Evolutionary conservation across 2,113 vertebrate genomes (phyloP).

Genomic region (Hystrix brachyura): DNA sequence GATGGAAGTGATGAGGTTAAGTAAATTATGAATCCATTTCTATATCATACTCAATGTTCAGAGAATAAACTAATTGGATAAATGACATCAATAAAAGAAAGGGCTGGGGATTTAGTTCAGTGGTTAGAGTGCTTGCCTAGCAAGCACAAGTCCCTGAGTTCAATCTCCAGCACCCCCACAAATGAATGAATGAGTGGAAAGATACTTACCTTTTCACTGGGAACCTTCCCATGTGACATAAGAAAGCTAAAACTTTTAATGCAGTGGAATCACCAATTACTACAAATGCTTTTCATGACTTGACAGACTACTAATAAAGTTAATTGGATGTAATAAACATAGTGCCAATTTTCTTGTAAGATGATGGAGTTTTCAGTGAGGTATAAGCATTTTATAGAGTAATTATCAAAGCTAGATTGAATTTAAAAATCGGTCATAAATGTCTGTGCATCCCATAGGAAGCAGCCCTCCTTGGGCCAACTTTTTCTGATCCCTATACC

Average conservation of each 20-base stretch:
- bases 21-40: neutral
- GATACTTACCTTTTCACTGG: constrained; percentile 27
- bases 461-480: neutral
- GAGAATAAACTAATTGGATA: constrained; percentile 33
- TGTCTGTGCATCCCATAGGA: neutral
- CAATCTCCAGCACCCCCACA: too few relatives aligned
- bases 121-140: too few relatives aligned
- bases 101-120: too few relatives aligned
- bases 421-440: neutral
- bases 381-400: constrained; percentile 52
- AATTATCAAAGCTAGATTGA: constrained; percentile 30
- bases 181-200: neutral
- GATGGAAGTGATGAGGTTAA: neutral
- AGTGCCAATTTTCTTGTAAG: constrained; percentile 45
- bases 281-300: constrained; percentile 31
- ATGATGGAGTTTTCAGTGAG: constrained; percentile 2
- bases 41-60: neutral
- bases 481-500: neutral
- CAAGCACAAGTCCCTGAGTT: too few relatives aligned
- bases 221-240: constrained; percentile 31
- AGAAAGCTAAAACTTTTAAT: constrained; percentile 28
- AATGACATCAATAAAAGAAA: neutral
- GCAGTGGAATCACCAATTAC: neutral
- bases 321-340: constrained; percentile 1
- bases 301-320: constrained; percentile 5